A percentile compares a stretch with the other conserved stretches of the same genome.
Evolutionary conservation across 2,797 vertebrate genomes (phyloP).

Genomic region (Scolopax rusticola): DNA sequence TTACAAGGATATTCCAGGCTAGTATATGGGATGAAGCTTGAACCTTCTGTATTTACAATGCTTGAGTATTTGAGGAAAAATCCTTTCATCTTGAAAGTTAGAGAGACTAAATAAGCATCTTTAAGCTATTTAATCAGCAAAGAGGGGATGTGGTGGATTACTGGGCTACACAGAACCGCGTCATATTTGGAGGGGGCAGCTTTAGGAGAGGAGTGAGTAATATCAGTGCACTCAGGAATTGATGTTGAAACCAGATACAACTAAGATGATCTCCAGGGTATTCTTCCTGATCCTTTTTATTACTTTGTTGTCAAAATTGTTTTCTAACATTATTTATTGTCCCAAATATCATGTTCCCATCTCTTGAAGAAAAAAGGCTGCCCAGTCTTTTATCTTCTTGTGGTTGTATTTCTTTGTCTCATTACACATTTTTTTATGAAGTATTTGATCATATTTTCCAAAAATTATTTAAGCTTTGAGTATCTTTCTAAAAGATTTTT

Average conservation of each 20-base stretch:
- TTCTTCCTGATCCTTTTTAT: slow-evolving; percentile 47
- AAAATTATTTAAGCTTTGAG: slow-evolving; percentile 35
- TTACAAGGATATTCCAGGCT: not conserved
- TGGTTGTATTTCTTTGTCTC: slow-evolving; percentile 42
- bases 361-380: slow-evolving; percentile 12
- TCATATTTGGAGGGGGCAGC: not conserved
- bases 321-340: slow-evolving; percentile 60
- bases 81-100: slow-evolving; percentile 23
- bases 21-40: not conserved
- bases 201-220: slow-evolving; percentile 23
- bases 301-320: slow-evolving; percentile 41
- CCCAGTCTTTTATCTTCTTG: slow-evolving; percentile 50
- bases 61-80: not conserved
- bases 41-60: not conserved
- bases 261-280: not conserved
- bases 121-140: slow-evolving; percentile 30
- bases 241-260: slow-evolving; percentile 48
- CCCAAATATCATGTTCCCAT: slow-evolving; percentile 37
- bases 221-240: not conserved
- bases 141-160: slow-evolving; percentile 20
- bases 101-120: slow-evolving; percentile 20
- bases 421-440: slow-evolving; percentile 54
- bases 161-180: not conserved
- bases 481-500: slow-evolving; percentile 47
- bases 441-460: slow-evolving; percentile 59